Conservation (phyloP, 37 sponge, comb jelly and placozoan species). For the Cliona cf. orientalis region DNA sequence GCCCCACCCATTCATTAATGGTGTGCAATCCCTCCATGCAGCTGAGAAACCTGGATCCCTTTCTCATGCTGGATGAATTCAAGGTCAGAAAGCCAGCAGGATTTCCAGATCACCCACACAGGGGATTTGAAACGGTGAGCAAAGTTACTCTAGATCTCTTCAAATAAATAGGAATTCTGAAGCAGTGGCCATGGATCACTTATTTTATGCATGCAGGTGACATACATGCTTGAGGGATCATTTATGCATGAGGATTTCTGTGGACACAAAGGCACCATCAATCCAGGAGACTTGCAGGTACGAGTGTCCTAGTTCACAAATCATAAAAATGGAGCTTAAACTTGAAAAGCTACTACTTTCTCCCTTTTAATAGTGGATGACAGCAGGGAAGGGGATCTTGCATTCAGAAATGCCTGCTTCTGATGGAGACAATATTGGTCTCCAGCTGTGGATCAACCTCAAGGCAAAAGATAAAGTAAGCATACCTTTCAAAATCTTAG, state of each 20-base stretch:
- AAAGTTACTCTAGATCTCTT: neutral
- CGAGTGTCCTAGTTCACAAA: neutral
- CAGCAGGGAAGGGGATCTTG: constrained; percentile 91
- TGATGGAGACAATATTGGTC: constrained; percentile 78
- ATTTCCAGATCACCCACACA: constrained; percentile 96
- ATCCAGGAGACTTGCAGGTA: constrained; percentile 67
- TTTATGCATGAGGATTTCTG: constrained; percentile 90
- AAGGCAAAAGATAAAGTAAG: constrained; percentile 67
- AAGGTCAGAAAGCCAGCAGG: constrained; percentile 83
- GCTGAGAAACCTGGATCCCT: constrained; percentile 72
- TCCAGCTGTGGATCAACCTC: constrained; percentile 97
- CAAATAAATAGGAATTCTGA: neutral
- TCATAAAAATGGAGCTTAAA: neutral
- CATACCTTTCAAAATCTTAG: too few relatives aligned
- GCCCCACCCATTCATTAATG: neutral
- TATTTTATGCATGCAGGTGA: constrained; percentile 47
- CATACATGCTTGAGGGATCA: constrained; percentile 83
- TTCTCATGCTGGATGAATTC: constrained; percentile 95
- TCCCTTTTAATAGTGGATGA: constrained; percentile 86
- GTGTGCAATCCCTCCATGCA: neutral
- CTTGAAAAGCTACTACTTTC: neutral
- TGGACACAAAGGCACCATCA: constrained; percentile 77
- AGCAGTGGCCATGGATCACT: neutral
- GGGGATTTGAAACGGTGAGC: constrained; percentile 93
- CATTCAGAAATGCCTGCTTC: constrained; percentile 94